These are phyloP conservation scores for Conops quadrifasciatus DNA, from an alignment of 2,888 invertebrate species.

Conservation along the genomic window DNA sequence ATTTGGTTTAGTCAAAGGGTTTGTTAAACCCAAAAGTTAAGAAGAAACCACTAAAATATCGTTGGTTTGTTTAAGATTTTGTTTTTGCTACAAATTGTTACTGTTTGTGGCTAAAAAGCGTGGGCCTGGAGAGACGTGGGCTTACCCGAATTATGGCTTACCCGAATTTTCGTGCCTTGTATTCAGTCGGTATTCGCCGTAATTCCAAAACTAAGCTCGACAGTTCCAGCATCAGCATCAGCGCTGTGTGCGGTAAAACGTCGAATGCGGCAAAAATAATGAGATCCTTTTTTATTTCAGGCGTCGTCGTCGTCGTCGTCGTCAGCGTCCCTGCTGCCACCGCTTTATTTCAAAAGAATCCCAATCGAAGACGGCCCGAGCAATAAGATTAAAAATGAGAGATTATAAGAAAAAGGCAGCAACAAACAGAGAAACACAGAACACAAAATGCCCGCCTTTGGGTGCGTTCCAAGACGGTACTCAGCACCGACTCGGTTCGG, in stretches of 20 bases:
- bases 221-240: not conserved
- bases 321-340: slow-evolving; percentile 24
- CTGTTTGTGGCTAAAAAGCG: too few relatives aligned
- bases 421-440: slow-evolving; percentile 15
- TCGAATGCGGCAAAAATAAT: slow-evolving; percentile 29
- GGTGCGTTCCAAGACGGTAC: slow-evolving; percentile 26
- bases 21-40: too few relatives aligned
- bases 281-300: slow-evolving; percentile 35
- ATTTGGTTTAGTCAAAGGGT: too few relatives aligned
- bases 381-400: not conserved
- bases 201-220: not conserved
- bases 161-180: not conserved
- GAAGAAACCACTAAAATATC: too few relatives aligned
- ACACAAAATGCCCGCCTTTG: slow-evolving; percentile 28
- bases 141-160: not conserved
- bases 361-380: not conserved
- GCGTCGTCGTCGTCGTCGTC: slow-evolving; percentile 21
- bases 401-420: slow-evolving; percentile 9
- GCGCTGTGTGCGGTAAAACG: slow-evolving; percentile 33
- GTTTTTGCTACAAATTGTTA: too few relatives aligned
- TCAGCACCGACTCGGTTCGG: slow-evolving; percentile 14
- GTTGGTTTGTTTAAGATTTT: too few relatives aligned
- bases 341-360: slow-evolving; percentile 32
- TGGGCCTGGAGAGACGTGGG: too few relatives aligned
- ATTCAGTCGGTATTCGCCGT: not conserved